A percentile compares a stretch with the other conserved stretches of the same genome.
Evolutionary conservation across 2,113 vertebrate species (phyloP).

Genomic region (Plestiodon gilberti): DNA sequence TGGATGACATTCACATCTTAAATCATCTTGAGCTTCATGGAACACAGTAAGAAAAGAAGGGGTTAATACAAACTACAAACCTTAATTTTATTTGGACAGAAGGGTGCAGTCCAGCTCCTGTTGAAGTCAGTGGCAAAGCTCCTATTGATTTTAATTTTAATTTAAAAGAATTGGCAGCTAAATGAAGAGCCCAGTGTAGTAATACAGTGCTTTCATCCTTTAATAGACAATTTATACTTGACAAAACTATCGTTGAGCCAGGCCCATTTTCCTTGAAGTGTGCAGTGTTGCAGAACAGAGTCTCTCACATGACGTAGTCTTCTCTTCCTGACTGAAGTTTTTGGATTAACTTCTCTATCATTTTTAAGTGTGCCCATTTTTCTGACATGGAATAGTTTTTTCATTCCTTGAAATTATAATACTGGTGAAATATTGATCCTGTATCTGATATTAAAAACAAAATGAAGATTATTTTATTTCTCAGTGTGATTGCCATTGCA

Average conservation of each 20-base stretch:
- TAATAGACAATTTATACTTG: not conserved
- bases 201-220: not conserved
- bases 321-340: not conserved
- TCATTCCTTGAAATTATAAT: not conserved
- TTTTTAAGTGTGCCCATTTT: not conserved
- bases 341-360: not conserved
- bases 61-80: not conserved
- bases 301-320: not conserved
- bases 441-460: too few relatives aligned
- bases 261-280: not conserved
- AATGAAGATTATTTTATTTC: not conserved
- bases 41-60: not conserved
- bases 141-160: not conserved
- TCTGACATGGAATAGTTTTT: not conserved
- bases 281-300: not conserved
- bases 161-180: not conserved
- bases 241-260: not conserved
- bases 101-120: not conserved
- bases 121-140: not conserved
- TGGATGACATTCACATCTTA: not conserved
- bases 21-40: not conserved
- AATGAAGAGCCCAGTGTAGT: not conserved
- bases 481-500: not conserved
- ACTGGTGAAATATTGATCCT: not conserved
- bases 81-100: not conserved